These are phyloP conservation scores for Platorchestia sp. DNA, from an alignment of 1,140 invertebrate genomes.

Conservation along the genomic window DNA sequence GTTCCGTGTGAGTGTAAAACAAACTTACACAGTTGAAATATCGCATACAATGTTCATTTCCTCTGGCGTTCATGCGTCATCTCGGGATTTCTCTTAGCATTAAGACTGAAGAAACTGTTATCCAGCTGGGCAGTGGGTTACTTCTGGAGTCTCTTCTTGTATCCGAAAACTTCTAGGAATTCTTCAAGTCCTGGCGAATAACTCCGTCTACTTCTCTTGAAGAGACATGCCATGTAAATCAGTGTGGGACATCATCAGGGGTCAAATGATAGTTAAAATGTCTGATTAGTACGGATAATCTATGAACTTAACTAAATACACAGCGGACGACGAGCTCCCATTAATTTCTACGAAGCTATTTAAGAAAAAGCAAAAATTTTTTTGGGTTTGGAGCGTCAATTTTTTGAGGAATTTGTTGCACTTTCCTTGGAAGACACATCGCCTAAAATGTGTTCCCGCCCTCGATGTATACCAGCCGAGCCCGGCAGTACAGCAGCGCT, in stretches of 20 bases:
- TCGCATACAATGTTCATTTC: neutral
- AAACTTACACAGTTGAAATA: neutral
- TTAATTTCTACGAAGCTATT: neutral
- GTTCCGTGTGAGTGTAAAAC: neutral
- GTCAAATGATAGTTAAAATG: too few species aligned
- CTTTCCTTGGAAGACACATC: too few species aligned
- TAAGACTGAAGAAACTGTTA: neutral
- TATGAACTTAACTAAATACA: neutral
- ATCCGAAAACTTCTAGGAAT: neutral
- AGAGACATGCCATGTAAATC: neutral
- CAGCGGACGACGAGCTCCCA: neutral
- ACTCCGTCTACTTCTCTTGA: neutral
- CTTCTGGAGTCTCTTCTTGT: neutral
- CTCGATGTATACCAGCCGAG: slow-evolving; percentile 72
- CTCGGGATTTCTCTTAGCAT: neutral
- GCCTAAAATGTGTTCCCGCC: too few species aligned
- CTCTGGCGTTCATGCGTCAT: neutral
- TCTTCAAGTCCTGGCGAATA: neutral
- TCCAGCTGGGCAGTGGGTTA: neutral
- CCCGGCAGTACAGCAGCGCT: slow-evolving; percentile 79
- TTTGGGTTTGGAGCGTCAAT: too few species aligned
- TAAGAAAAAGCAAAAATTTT: too few species aligned
- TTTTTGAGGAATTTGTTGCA: too few species aligned
- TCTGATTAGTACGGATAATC: too few species aligned
- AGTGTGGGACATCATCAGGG: neutral